phyloP scores from a whole-genome alignment of 2,113 vertebrate species.

The Triplophysa dalaica region DNA sequence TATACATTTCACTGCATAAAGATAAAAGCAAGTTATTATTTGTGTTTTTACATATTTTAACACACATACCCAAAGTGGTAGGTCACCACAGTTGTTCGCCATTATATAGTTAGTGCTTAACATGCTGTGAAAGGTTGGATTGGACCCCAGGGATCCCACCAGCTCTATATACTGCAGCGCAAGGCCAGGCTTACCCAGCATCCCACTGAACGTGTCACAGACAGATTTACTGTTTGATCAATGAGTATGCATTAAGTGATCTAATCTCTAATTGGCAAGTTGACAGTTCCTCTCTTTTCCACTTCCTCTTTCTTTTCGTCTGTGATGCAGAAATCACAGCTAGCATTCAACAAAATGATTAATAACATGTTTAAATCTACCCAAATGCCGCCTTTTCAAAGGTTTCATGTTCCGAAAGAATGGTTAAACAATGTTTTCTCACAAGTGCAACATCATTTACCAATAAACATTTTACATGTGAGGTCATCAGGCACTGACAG shows the following conservation, averaged over 20 bases:
- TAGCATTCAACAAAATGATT: not conserved
- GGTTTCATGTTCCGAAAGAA: not conserved
- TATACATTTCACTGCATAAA: too few relatives aligned
- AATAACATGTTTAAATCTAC: not conserved
- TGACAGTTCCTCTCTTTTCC: not conserved
- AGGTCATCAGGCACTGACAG: constrained; percentile 31
- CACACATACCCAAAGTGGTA: not conserved
- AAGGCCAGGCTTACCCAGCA: constrained; percentile 45
- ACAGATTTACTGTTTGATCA: constrained; percentile 9
- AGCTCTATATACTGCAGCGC: not conserved
- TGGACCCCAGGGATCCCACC: constrained; percentile 26
- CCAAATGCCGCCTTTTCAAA: not conserved
- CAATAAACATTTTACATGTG: constrained; percentile 14
- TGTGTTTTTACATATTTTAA: not conserved
- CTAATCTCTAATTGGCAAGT: not conserved
- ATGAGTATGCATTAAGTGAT: not conserved
- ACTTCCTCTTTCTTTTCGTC: not conserved
- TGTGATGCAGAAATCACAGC: not conserved
- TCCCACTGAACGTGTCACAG: not conserved
- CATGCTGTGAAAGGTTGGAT: constrained; percentile 43
- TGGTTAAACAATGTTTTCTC: not conserved
- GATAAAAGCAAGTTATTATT: not conserved
- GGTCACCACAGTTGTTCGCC: constrained; percentile 22
- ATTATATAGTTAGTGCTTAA: constrained; percentile 45
- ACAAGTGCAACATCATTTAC: constrained; percentile 13